Percentiles rank a stretch among this genome's conserved stretches.
Evolutionary conservation across 2,797 vertebrate genomes (phyloP).

Genomic region (Tinamus major): DNA sequence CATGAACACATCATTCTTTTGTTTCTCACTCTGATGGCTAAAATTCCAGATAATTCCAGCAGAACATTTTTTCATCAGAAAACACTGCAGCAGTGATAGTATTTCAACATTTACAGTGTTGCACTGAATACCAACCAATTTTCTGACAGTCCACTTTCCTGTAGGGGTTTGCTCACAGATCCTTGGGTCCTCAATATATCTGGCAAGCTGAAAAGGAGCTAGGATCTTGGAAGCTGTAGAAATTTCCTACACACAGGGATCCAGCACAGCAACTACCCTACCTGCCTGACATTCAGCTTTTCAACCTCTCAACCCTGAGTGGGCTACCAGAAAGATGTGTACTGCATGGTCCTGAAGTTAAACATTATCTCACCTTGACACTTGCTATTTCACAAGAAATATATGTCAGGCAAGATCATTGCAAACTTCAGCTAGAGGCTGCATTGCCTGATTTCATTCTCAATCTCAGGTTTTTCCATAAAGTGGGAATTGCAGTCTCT

Average conservation of each 20-base stretch:
- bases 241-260: not conserved
- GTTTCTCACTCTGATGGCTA: not conserved
- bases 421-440: not conserved
- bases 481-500: not conserved
- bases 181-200: not conserved
- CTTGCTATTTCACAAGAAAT: not conserved
- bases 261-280: not conserved
- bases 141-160: not conserved
- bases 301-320: not conserved
- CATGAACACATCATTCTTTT: not conserved
- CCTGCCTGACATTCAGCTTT: not conserved
- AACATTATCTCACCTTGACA: not conserved
- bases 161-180: not conserved
- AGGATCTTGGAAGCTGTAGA: not conserved
- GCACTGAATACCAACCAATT: not conserved
- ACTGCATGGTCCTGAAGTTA: not conserved
- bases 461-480: not conserved
- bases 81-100: not conserved
- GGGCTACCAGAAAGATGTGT: not conserved
- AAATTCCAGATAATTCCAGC: not conserved
- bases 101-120: not conserved
- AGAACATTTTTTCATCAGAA: not conserved
- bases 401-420: not conserved
- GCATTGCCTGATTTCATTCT: not conserved
- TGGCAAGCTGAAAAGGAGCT: not conserved